Conservation (phyloP, 2,888 invertebrate species). For the Andrena fulva region DNA sequence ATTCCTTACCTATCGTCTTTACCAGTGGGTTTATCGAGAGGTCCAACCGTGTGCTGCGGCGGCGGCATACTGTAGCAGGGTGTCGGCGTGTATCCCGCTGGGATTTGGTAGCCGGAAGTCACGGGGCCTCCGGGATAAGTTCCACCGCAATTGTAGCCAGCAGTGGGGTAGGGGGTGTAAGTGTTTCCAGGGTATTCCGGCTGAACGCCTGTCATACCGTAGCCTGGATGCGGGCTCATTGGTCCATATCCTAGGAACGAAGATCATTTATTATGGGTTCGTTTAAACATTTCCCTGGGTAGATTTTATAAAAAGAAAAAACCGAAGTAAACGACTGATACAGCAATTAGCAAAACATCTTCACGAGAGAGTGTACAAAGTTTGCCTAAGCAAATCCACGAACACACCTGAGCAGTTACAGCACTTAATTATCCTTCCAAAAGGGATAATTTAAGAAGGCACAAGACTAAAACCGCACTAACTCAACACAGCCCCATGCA, state of each 20-base stretch:
- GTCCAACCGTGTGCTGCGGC: conserved; percentile 87
- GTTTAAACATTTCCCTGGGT: no score
- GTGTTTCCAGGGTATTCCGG: conserved; percentile 93
- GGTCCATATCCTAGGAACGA: conserved; percentile 90
- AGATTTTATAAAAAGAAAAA: no score
- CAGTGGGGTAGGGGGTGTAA: conserved; percentile 89
- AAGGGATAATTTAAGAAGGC: no score
- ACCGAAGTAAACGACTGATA: no score
- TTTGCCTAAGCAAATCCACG: no score
- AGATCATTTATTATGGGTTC: conserved; percentile 1
- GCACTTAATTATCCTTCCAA: no score
- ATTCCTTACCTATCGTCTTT: conserved; percentile 90
- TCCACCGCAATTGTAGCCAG: conserved; percentile 86
- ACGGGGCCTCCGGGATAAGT: conserved; percentile 85
- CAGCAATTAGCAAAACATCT: no score
- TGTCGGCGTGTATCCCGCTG: conserved; percentile 89
- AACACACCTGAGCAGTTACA: no score
- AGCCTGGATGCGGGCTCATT: conserved; percentile 94
- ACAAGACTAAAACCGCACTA: background rate
- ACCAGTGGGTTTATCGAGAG: conserved; percentile 87
- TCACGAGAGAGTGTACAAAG: no score
- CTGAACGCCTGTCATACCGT: conserved; percentile 91
- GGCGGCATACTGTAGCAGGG: conserved; percentile 96
- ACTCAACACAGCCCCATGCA: background rate
- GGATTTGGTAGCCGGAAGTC: conserved; percentile 88